Base-by-base conservation (phyloP, 2,797 vertebrate species). In the Phyllotis vaccarum region DNA sequence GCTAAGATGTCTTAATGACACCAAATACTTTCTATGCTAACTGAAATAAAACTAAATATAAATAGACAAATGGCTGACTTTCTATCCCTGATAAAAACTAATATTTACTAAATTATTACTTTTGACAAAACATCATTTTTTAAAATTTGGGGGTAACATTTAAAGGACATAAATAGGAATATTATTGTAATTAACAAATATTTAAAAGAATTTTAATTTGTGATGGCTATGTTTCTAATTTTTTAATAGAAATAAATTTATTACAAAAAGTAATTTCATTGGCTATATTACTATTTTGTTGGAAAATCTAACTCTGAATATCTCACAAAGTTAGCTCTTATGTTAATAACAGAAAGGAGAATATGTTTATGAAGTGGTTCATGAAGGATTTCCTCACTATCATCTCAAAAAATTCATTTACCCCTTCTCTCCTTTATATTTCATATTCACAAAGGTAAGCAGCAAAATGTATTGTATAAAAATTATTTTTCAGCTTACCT, bases 21-120 rank as follows among this genome's bases (percentile, higher is more conserved):
- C 13, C 11, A 13, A 27, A 29, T 76, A 75, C 3, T 29, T 17
- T 31, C 5, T 29, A 49, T 76, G 43, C 27, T 31, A 72, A 72
- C 22, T 72, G 19, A 72, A 72, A 22, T 37, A 37, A 72, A 37
- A 40, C 19, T 40, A 72, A 72, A 70, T 17, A 17, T 17, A 37
- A 70, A 19, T 37, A 40, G 68, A 72, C 12, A 9, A 34, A 86
- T 62, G 90, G 93, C 16, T 92, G 31, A 86, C 92, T 95, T 92
- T 17, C 6, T 16, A n/a, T 21, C 1, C 70, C 80, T 72, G 19
- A 72, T 83, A 80, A 27, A 60, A 89, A 56, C 6, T 80, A 0
- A 2, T 37, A 82, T 74, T 64, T 58, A 89, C 86, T 90, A 72
- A 49, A 64, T 0, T 24, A 66, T 22, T 56, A 34, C 70, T 49